A percentile compares a stretch with the other conserved stretches of the same genome.
phyloP scores from a whole-genome alignment of 2,797 vertebrate species.

The Gastrophryne carolinensis region DNA sequence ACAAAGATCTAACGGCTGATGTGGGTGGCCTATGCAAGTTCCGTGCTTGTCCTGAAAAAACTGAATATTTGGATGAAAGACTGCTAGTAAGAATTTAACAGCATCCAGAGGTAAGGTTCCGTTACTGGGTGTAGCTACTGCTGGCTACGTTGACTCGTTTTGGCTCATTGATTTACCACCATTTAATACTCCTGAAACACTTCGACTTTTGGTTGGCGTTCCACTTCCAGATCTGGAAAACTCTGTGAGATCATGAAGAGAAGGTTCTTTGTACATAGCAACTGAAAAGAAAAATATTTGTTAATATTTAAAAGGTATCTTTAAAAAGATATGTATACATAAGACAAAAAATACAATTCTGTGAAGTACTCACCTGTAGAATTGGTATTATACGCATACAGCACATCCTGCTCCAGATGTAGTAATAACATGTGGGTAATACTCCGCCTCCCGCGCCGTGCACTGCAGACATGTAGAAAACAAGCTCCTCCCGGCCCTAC shows the following conservation, averaged over 20 bases:
- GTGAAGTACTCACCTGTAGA: too few relatives aligned
- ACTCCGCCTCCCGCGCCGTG: too few relatives aligned
- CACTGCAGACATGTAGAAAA: too few relatives aligned
- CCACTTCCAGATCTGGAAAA: conserved; percentile 97
- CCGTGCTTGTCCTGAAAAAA: conserved; percentile 75
- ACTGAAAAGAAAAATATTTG: conserved; percentile 71
- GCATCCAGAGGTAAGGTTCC: conserved; percentile 90
- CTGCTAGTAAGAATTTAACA: conserved; percentile 85
- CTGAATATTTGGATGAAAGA: conserved; percentile 78
- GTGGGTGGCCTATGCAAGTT: conserved; percentile 68
- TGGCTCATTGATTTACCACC: conserved; percentile 98
- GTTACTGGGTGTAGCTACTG: conserved; percentile 65
- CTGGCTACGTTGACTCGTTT: conserved; percentile 96
- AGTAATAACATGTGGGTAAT: too few relatives aligned
- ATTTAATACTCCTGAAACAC: conserved; percentile 92
- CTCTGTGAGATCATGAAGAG: conserved; percentile 96
- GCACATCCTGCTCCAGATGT: too few relatives aligned
- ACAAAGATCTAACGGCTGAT: conserved; percentile 72
- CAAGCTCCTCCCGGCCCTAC: too few relatives aligned
- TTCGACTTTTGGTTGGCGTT: conserved; percentile 98
- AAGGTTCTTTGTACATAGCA: conserved; percentile 98
- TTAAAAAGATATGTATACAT: too few relatives aligned
- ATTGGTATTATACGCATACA: too few relatives aligned
- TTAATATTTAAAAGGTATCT: too few relatives aligned
- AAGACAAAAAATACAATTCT: too few relatives aligned